Evolutionary conservation across 35 echinoderm and acorn worm genomes (phyloP).

Genomic region (Chiridota heheva): DNA sequence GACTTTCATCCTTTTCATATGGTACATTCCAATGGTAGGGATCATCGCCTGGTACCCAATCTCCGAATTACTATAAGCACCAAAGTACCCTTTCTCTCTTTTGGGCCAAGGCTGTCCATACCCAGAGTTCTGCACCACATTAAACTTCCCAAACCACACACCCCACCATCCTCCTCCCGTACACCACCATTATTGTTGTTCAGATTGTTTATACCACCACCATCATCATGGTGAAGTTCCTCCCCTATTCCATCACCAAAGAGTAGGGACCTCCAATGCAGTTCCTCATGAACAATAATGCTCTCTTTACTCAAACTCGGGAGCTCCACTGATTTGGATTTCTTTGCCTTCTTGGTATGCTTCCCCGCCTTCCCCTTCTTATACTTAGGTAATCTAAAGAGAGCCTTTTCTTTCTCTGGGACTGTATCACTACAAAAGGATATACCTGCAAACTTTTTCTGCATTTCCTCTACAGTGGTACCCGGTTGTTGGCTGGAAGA

Average conservation of each 20-base stretch:
- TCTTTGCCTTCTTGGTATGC: not conserved
- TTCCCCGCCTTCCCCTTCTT: conserved; percentile 37
- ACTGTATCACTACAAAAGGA: conserved; percentile 5
- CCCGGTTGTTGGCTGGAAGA: conserved; percentile 4
- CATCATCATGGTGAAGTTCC: conserved; percentile 11
- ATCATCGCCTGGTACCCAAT: conserved; percentile 3
- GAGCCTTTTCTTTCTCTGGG: not conserved
- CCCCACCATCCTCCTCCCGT: not conserved
- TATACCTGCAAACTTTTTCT: conserved; percentile 95
- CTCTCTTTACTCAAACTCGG: not conserved
- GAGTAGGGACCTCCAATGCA: conserved; percentile 10
- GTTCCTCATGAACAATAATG: not conserved
- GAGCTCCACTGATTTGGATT: conserved; percentile 8
- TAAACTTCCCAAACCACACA: not conserved
- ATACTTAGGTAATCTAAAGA: conserved; percentile 29
- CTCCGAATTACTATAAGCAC: too few relatives aligned
- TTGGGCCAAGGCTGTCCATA: conserved; percentile 31
- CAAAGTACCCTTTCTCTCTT: too few relatives aligned
- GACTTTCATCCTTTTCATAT: not conserved
- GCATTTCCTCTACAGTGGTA: conserved; percentile 81
- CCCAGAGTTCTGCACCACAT: not conserved
- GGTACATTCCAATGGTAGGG: conserved; percentile 13
- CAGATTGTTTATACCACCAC: not conserved
- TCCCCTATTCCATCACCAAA: not conserved
- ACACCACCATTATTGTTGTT: conserved; percentile 14